A percentile compares a stretch with the other conserved stretches of the same genome.
Evolutionary conservation across 2,888 invertebrate species (phyloP).

Genomic region (Oxycera nigricornis): DNA sequence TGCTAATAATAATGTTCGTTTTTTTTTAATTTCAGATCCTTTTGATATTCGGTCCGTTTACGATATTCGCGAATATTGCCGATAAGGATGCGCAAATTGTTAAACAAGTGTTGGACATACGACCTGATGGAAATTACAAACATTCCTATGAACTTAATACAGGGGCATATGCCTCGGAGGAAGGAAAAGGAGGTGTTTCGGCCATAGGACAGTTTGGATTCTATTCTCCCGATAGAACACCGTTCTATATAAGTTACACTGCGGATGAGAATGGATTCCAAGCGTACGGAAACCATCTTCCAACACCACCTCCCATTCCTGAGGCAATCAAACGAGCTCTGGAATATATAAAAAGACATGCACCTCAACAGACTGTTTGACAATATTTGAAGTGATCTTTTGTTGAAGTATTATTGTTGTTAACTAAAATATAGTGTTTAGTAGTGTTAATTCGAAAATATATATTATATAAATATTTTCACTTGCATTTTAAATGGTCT

Average conservation of each 20-base stretch:
- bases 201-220: slow-evolving; percentile 28
- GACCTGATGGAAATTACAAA: slow-evolving; percentile 22
- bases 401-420: too few relatives aligned
- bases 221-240: slow-evolving; percentile 20
- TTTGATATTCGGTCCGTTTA: background rate
- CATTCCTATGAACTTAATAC: slow-evolving; percentile 12
- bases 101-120: slow-evolving; percentile 19
- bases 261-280: slow-evolving; percentile 30
- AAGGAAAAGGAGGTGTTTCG: slow-evolving; percentile 22
- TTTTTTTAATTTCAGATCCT: background rate
- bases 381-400: too few relatives aligned
- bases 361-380: background rate
- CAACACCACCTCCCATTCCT: slow-evolving; percentile 32
- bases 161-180: slow-evolving; percentile 27
- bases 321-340: slow-evolving; percentile 14
- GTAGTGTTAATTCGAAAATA: too few relatives aligned
- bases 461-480: too few relatives aligned
- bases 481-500: too few relatives aligned
- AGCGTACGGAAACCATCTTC: slow-evolving; percentile 29
- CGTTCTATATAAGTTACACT: slow-evolving; percentile 18
- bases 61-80: background rate
- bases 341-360: slow-evolving; percentile 20
- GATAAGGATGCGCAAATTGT: slow-evolving; percentile 19
- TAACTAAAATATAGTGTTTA: too few relatives aligned
- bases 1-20: background rate